Percentiles rank a stretch among this genome's conserved stretches.
Conservation (phyloP, 2,113 vertebrate species). For the Silurus meridionalis region DNA sequence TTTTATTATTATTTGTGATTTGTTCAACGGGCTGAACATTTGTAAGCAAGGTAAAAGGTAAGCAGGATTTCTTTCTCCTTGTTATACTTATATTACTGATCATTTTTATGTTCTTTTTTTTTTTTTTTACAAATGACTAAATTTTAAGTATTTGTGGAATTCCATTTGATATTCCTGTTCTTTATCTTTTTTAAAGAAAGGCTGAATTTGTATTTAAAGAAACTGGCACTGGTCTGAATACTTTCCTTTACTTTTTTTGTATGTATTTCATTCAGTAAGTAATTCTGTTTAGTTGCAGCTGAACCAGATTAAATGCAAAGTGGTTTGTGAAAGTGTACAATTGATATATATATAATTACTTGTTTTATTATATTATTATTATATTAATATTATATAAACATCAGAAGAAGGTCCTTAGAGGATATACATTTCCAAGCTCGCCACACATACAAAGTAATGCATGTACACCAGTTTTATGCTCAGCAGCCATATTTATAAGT, state of each 20-base stretch:
- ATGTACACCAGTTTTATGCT: not conserved
- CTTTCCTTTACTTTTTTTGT: not conserved
- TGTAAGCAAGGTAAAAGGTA: constrained; percentile 2
- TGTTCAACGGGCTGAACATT: not conserved
- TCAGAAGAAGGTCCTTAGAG: not conserved
- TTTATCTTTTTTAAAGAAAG: not conserved
- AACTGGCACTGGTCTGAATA: not conserved
- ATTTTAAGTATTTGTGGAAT: not conserved
- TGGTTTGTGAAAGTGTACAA: not conserved
- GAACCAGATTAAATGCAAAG: not conserved
- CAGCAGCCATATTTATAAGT: not conserved
- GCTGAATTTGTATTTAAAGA: not conserved
- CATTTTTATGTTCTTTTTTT: not conserved
- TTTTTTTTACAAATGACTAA: not conserved
- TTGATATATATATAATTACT: not conserved
- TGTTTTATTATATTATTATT: too few species aligned
- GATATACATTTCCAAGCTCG: not conserved
- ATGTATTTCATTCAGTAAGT: not conserved
- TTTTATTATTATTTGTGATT: not conserved
- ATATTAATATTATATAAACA: not conserved
- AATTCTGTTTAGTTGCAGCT: not conserved
- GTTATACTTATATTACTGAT: not conserved
- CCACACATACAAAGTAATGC: not conserved
- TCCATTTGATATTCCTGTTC: not conserved
- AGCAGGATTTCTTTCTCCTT: constrained; percentile 1